These are phyloP conservation scores for Simalia tracyae DNA, from an alignment of 2,797 vertebrate species.

Conservation along the genomic window DNA sequence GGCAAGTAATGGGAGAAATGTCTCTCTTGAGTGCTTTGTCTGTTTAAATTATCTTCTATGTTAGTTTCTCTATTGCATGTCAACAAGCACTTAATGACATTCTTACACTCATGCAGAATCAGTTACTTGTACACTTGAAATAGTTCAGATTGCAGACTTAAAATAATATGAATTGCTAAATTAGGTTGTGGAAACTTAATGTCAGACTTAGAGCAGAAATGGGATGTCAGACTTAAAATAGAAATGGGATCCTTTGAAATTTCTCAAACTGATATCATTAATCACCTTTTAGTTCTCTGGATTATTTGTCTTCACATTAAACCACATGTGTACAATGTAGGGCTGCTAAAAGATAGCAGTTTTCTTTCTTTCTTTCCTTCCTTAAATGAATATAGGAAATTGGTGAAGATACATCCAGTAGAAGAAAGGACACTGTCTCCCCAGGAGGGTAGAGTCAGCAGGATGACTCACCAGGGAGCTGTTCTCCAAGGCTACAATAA, in stretches of 20 bases:
- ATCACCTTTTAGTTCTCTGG: not conserved
- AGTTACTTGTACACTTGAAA: not conserved
- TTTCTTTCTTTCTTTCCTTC: not conserved
- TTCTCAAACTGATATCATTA: not conserved
- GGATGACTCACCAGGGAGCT: constrained; percentile 68
- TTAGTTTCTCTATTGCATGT: too few species aligned
- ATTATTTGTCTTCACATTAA: not conserved
- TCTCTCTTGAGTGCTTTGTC: not conserved
- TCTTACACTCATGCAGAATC: not conserved
- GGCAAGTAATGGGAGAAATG: not conserved
- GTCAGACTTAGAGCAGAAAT: too few species aligned
- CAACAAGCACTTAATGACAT: not conserved
- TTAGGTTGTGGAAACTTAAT: not conserved
- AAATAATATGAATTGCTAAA: not conserved
- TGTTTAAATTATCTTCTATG: not conserved
- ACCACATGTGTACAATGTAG: not conserved
- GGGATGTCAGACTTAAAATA: not conserved
- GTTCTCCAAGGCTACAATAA: constrained; percentile 66
- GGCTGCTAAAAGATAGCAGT: not conserved
- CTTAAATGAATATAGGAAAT: constrained; percentile 7
- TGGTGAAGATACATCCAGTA: not conserved
- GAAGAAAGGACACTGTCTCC: not conserved
- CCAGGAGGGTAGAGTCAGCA: not conserved
- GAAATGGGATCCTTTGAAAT: not conserved
- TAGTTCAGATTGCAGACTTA: not conserved